Conservation (phyloP, 2,888 invertebrate genomes). For the Ormyrus labotus region DNA sequence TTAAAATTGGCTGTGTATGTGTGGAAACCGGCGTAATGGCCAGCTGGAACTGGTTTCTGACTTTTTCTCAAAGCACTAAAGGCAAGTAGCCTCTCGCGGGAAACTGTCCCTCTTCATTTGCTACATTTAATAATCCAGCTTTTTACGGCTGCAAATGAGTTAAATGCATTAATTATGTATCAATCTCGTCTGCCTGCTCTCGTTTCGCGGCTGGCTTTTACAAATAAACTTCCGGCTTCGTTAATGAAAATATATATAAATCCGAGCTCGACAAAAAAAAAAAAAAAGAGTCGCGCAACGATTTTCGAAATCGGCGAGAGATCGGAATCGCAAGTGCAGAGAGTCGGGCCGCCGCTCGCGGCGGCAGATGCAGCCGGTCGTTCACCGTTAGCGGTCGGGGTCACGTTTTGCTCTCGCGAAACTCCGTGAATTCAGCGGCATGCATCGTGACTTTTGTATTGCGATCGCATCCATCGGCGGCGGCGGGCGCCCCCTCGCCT, state of each 20-base stretch:
- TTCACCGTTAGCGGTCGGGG: slow-evolving; percentile 20
- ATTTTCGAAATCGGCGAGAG: too few species aligned
- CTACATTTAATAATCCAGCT: slow-evolving; percentile 9
- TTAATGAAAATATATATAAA: too few species aligned
- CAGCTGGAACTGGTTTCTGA: background rate
- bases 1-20: slow-evolving; percentile 17
- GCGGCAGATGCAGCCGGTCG: background rate
- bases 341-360: background rate
- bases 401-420: slow-evolving; percentile 29
- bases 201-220: background rate
- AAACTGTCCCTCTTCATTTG: slow-evolving; percentile 6
- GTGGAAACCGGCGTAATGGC: too few species aligned
- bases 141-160: slow-evolving; percentile 26
- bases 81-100: slow-evolving; percentile 1
- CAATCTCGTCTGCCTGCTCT: too few species aligned
- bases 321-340: background rate
- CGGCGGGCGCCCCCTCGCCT: background rate
- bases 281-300: too few species aligned
- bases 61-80: background rate
- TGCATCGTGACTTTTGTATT: slow-evolving; percentile 17
- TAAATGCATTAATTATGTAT: slow-evolving; percentile 5
- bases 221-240: too few species aligned
- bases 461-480: background rate
- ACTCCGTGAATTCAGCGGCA: slow-evolving; percentile 16
- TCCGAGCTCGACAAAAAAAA: too few species aligned